Conservation (phyloP, 2,797 vertebrate genomes). For the Denticeps clupeoides region DNA sequence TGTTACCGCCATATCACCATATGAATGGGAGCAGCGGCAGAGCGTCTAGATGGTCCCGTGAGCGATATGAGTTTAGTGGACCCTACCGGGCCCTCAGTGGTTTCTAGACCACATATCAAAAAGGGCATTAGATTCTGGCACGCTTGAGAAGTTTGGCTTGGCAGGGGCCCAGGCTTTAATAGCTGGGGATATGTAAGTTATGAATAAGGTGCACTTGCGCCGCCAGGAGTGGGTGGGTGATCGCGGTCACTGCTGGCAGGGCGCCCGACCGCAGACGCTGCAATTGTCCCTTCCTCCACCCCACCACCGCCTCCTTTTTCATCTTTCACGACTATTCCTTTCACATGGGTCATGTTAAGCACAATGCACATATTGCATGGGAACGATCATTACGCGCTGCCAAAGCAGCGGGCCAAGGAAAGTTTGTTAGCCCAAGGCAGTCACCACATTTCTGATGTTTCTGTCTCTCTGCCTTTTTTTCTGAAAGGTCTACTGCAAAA, state of each 20-base stretch:
- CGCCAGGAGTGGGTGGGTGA: slow-evolving; percentile 17
- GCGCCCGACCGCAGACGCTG: slow-evolving; percentile 43
- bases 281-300: slow-evolving; percentile 11
- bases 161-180: slow-evolving; percentile 61
- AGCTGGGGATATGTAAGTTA: slow-evolving; percentile 37
- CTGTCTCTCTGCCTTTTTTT: slow-evolving; percentile 5
- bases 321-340: slow-evolving; percentile 33
- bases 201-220: slow-evolving; percentile 42
- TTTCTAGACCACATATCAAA: slow-evolving; percentile 44
- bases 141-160: slow-evolving; percentile 66
- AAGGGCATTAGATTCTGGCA: slow-evolving; percentile 46
- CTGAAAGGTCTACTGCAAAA: not conserved
- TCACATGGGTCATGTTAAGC: slow-evolving; percentile 31
- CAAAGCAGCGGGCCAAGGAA: slow-evolving; percentile 10
- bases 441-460: slow-evolving; percentile 17
- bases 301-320: not conserved
- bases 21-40: not conserved
- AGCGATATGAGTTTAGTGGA: slow-evolving; percentile 68
- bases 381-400: slow-evolving; percentile 17
- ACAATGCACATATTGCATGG: slow-evolving; percentile 7
- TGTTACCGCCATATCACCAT: too few relatives aligned
- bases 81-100: slow-evolving; percentile 53
- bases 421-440: slow-evolving; percentile 24
- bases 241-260: slow-evolving; percentile 30
- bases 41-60: slow-evolving; percentile 27